These are phyloP conservation scores for Epinephelus malabaricus DNA, from an alignment of 2,797 vertebrate genomes.

Conservation along the genomic window DNA sequence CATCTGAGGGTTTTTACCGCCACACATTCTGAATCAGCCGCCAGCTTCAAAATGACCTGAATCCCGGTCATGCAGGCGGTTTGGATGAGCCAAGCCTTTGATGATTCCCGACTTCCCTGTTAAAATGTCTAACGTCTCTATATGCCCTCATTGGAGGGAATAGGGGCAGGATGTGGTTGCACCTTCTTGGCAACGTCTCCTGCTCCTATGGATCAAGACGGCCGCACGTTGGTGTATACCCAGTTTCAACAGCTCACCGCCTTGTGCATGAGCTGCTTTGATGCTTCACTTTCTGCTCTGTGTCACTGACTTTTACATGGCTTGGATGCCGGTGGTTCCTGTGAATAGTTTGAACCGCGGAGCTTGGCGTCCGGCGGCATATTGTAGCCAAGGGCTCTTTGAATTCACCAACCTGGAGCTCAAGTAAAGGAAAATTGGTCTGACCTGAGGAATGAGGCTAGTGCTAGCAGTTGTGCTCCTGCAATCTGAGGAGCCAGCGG, in stretches of 20 bases:
- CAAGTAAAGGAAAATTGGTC: slow-evolving; percentile 53
- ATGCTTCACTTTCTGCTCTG: slow-evolving; percentile 56
- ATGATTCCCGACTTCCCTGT: slow-evolving; percentile 51
- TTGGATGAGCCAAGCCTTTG: slow-evolving; percentile 60
- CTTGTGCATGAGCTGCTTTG: slow-evolving; percentile 66
- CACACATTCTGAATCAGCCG: slow-evolving; percentile 47
- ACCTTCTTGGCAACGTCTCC: slow-evolving; percentile 69
- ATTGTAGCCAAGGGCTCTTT: slow-evolving; percentile 54
- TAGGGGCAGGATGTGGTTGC: slow-evolving; percentile 76
- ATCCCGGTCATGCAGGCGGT: slow-evolving; percentile 36
- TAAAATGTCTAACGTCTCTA: slow-evolving; percentile 59
- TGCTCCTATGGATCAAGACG: slow-evolving; percentile 49
- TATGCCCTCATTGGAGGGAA: slow-evolving; percentile 55
- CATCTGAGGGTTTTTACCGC: slow-evolving; percentile 37
- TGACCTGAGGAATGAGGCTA: slow-evolving; percentile 43
- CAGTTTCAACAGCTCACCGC: slow-evolving; percentile 64
- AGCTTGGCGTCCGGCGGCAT: slow-evolving; percentile 31
- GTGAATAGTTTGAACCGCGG: slow-evolving; percentile 49
- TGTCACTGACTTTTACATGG: slow-evolving; percentile 65
- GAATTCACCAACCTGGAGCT: slow-evolving; percentile 49
- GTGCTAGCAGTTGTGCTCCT: slow-evolving; percentile 23
- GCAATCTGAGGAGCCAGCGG: slow-evolving; percentile 53
- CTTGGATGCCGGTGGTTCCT: slow-evolving; percentile 56
- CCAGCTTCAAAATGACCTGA: slow-evolving; percentile 60
- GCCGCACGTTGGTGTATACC: slow-evolving; percentile 51